Base-by-base conservation (phyloP, 37 sponge, comb jelly and placozoan species). In the Bolinopsis microptera region DNA sequence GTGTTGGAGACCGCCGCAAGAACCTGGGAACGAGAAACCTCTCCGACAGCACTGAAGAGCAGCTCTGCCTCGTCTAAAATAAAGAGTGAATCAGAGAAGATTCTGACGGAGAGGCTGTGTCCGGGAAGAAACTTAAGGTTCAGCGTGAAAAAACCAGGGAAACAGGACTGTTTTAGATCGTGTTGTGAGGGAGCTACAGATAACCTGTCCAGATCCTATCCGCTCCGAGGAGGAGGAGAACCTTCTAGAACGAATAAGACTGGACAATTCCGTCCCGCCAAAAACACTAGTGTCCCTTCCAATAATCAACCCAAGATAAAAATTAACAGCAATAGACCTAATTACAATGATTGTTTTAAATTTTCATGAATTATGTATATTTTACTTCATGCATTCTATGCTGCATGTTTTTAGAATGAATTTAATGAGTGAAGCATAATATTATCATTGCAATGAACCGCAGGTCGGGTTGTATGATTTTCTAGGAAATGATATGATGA, bases 311-410 rank as follows among this genome's bases (percentile, higher is more conserved):
- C 75, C 27, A 72, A 72, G 18, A 72, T 72, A 23, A 72, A 72
- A 72, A 72, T 72, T 8, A 72, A 72, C 31, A 72, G 31, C 27
- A 72, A 72, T n/a, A 30, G 5, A 72, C 75, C 75, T 28, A n/a
- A 30, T 72, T 30, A n/a, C 75, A 72, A 72, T 28, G 75, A 72
- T 28, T 72, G 75, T 72, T 72, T 72, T 21, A 72, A 72, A n/a
- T 72, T 72, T 28, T 72, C 75, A n/a, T 72, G 61, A 72, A n/a
- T 72, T 72, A n/a, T 72, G 75, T 13, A 21, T 48, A 48, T 13
- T 48, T 48, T 48, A 48, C 61, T 48, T 48, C 9, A 48, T 48
- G 61, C 13, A 13, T 48, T 48, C 13, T 67, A 67, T 67, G 31
- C 13, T 48, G 61, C 61, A 48, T 48, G 61, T 48, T 48, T 48